Percentiles rank a stretch among this genome's conserved stretches.
phyloP scores from a whole-genome alignment of 35 echinoderm and acorn worm genomes.

The Apostichopus parvimensis region DNA sequence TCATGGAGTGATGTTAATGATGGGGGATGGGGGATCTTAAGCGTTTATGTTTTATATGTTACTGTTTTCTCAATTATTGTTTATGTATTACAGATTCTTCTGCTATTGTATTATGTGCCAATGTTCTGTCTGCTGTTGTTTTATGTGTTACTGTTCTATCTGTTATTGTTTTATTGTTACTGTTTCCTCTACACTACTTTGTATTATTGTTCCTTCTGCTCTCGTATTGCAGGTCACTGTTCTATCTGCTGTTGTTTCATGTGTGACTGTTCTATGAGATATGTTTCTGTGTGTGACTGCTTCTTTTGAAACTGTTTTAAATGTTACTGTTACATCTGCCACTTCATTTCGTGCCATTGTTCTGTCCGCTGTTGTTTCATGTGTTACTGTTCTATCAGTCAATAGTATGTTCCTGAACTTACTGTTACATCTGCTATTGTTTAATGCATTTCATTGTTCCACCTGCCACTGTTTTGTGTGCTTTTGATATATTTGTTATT shows the following conservation, averaged over 20 bases:
- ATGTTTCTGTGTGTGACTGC: neutral
- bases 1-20: no score
- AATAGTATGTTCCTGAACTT: neutral
- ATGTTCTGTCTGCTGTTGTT: neutral
- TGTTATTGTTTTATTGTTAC: neutral
- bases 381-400: neutral
- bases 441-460: neutral
- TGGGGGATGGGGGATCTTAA: neutral
- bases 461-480: no score
- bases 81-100: neutral
- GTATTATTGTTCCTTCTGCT: no score
- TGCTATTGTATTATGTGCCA: neutral
- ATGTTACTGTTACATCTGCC: neutral
- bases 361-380: neutral
- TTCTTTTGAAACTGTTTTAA: neutral
- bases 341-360: neutral
- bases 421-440: neutral
- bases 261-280: no score
- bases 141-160: neutral
- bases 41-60: neutral
- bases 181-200: neutral
- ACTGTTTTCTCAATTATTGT: neutral
- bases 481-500: neutral
- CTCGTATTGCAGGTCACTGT: no score
- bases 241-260: no score